Base-by-base conservation (phyloP, 2,888 invertebrate species). In the Cheilosia impressa region DNA sequence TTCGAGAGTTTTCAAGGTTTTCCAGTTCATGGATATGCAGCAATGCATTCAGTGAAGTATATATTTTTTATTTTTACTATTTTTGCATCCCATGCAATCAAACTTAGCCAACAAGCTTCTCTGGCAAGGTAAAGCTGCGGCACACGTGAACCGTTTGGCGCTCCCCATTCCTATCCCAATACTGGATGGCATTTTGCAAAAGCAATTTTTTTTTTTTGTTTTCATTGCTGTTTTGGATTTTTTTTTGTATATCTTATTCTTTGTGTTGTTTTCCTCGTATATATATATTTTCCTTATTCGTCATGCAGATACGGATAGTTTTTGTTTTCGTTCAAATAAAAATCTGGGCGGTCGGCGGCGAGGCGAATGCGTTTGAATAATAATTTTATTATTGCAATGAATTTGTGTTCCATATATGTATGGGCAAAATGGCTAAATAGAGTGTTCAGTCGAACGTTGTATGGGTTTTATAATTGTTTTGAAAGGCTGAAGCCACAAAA, bases 21-120 rank as follows among this genome's bases (percentile, higher is more conserved):
- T 91, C 91, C 91, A 91, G 91, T 91, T 91, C 90, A 91, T 90
- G 90, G 91, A 89, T 90, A 88, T 88, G 83, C 87, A 76, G 79
- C 73, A 62, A 83, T 68, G 78, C 60, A 78, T 73, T 68, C 62
- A 65, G 58, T 52, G 47, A 19, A 43, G 52, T 27, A 45, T 65
- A 24, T 63, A 52, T 17, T 43, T 75, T 75, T 60, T 68, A 45
- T 38, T 19, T 62, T 57, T 66, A 50, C 55, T 53, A 58, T 65
- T 71, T 75, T 85, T 73, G 71, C 80, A 77, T 77, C 75, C 58
- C 73, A 75, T 84, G 73, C 71, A 87, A 87, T 88, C 87, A 76
- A 87, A 89, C 89, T 89, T 62, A 55, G 53, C 77, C 78, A 68
- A 66, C 78, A 78, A 77, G 73, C 75, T 73, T 38, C 63, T 57